Conservation (phyloP, 2,888 invertebrate species). For the Lasioglossum oenotherae region DNA sequence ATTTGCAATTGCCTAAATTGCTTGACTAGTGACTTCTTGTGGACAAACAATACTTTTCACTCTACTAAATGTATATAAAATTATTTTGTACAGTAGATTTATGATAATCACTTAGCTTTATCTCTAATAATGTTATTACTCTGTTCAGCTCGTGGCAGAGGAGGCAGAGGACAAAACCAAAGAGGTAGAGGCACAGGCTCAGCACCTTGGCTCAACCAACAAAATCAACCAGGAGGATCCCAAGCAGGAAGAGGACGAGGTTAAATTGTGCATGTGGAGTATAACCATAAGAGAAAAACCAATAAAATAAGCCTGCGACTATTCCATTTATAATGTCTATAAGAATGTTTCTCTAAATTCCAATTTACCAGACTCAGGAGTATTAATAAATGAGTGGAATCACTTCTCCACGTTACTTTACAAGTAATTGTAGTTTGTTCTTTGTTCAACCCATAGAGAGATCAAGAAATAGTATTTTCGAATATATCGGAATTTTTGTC, state of each 20-base stretch:
- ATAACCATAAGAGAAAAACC: slow-evolving; percentile 21
- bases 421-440: background rate
- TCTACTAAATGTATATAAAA: background rate
- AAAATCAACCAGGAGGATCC: slow-evolving; percentile 80
- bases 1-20: background rate
- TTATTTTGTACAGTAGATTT: background rate
- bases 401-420: background rate
- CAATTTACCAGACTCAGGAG: slow-evolving; percentile 1
- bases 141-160: slow-evolving; percentile 78
- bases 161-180: slow-evolving; percentile 82
- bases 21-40: background rate
- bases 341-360: slow-evolving; percentile 31
- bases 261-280: slow-evolving; percentile 66
- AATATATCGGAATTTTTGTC: no score
- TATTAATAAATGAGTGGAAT: slow-evolving; percentile 30
- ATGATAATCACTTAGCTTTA: background rate
- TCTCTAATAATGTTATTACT: background rate
- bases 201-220: slow-evolving; percentile 83
- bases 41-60: background rate
- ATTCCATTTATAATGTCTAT: slow-evolving; percentile 44
- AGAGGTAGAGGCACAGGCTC: slow-evolving; percentile 83
- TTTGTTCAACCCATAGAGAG: background rate
- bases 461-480: background rate
- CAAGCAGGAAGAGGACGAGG: slow-evolving; percentile 83
- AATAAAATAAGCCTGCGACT: slow-evolving; percentile 23